These are phyloP conservation scores for Diploscapter pachys DNA, from an alignment of 1,140 invertebrate species.

Conservation along the genomic window DNA sequence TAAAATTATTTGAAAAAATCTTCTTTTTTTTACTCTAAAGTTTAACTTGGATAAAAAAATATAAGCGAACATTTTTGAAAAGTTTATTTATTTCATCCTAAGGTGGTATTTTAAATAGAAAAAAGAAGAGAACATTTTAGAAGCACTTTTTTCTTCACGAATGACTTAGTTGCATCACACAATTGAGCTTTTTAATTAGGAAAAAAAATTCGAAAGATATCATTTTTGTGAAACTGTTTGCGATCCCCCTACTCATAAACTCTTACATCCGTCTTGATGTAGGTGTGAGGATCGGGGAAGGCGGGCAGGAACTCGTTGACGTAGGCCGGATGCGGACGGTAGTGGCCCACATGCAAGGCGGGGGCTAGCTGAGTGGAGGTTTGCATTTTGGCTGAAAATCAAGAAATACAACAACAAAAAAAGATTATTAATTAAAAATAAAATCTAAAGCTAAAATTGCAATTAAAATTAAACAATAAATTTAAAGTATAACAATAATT, in stretches of 20 bases:
- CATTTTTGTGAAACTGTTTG: not conserved
- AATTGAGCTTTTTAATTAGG: too few species aligned
- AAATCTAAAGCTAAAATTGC: too few species aligned
- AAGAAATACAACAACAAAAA: too few species aligned
- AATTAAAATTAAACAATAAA: too few species aligned
- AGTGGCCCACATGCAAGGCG: constrained; percentile 83
- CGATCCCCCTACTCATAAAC: constrained; percentile 18
- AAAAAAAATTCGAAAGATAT: too few species aligned
- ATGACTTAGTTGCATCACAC: too few species aligned
- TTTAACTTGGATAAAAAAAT: not conserved
- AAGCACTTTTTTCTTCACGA: too few species aligned
- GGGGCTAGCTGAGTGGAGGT: constrained; percentile 67
- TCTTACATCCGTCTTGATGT: constrained; percentile 82
- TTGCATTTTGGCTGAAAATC: constrained; percentile 65
- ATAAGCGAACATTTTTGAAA: not conserved
- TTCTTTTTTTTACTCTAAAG: not conserved
- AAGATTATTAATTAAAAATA: too few species aligned
- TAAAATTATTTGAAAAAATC: not conserved
- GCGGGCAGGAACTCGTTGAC: constrained; percentile 83
- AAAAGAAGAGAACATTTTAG: not conserved
- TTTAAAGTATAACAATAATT: constrained; percentile 4
- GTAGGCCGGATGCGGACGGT: constrained; percentile 75
- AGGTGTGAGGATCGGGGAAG: constrained; percentile 92
- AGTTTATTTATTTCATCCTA: not conserved
- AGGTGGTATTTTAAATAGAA: not conserved